Conservation (phyloP, 64 coral and sea anemone species). For the Catalaphyllia jardinei region DNA sequence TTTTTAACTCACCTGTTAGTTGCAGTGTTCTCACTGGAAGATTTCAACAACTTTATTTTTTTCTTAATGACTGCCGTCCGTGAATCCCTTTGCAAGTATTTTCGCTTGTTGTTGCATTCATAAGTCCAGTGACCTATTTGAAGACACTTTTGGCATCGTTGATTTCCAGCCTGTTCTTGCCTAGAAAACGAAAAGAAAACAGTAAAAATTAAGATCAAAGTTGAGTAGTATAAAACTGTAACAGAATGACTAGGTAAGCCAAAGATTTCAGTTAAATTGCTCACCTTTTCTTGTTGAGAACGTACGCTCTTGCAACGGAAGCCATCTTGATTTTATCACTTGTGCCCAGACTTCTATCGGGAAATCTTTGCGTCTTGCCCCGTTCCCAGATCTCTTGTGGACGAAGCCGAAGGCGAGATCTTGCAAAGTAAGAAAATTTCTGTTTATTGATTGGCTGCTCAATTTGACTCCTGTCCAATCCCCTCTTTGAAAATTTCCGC, state of each 20-base stretch:
- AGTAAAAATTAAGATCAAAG: background rate
- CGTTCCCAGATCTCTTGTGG: too few species aligned
- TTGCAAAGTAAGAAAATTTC: too few species aligned
- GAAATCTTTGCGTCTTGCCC: too few species aligned
- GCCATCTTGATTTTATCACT: conserved; percentile 42
- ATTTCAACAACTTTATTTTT: conserved; percentile 70
- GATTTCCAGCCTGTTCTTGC: conserved; percentile 85
- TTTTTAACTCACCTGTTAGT: conserved; percentile 36
- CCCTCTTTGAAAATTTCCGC: too few species aligned
- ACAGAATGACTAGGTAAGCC: too few species aligned
- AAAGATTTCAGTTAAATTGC: background rate
- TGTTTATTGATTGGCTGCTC: too few species aligned
- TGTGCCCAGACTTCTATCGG: background rate
- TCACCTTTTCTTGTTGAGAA: conserved; percentile 63
- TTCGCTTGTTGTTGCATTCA: conserved; percentile 93
- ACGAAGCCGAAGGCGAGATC: too few species aligned
- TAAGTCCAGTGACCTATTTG: conserved; percentile 98
- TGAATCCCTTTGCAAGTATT: conserved; percentile 93
- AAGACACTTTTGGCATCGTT: conserved; percentile 94
- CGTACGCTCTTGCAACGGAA: conserved; percentile 39
- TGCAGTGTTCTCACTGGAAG: conserved; percentile 36
- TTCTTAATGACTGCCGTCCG: conserved; percentile 92
- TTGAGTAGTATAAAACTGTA: background rate
- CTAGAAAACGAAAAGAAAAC: conserved; percentile 37
- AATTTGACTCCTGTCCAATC: too few species aligned